Conservation (phyloP, 2,113 vertebrate species). For the Atractosteus spatula region DNA sequence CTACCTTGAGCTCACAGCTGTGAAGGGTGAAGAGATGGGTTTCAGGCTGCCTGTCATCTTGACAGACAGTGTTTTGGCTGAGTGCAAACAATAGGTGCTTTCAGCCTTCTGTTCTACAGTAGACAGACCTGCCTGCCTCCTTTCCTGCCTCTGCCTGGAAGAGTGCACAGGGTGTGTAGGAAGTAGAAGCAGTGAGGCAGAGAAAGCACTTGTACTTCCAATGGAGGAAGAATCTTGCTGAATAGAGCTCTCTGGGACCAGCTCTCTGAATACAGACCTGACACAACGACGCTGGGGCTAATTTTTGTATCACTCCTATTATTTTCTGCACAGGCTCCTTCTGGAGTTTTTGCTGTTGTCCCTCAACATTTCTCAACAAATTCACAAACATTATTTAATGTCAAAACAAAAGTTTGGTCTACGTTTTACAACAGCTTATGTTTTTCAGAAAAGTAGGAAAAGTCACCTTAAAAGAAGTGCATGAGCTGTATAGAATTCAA, state of each 20-base stretch:
- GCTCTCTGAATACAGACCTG: neutral
- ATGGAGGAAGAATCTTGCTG: neutral
- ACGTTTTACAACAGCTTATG: too few species aligned
- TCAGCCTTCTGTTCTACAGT: slow-evolving; percentile 1
- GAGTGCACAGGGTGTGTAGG: slow-evolving; percentile 9
- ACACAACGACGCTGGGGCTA: too few species aligned
- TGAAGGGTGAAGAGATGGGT: slow-evolving; percentile 1
- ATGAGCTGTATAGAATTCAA: too few species aligned
- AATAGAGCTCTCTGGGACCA: slow-evolving; percentile 4
- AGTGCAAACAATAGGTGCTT: slow-evolving; percentile 7
- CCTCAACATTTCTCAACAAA: too few species aligned
- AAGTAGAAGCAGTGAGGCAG: slow-evolving; percentile 17
- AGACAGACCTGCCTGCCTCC: neutral
- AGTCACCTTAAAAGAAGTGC: too few species aligned
- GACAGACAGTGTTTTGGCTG: slow-evolving; percentile 12
- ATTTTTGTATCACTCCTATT: too few species aligned
- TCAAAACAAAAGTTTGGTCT: too few species aligned
- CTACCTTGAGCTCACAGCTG: neutral
- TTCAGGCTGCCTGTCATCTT: slow-evolving; percentile 11
- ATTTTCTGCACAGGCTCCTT: too few species aligned
- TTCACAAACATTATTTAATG: too few species aligned
- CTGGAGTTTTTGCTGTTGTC: too few species aligned
- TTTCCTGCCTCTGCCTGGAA: neutral
- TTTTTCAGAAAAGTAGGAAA: too few species aligned
- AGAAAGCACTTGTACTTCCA: neutral